Percentiles rank a stretch among this genome's conserved stretches.
Evolutionary conservation across 1,140 invertebrate genomes (phyloP).

Genomic region (Anoplolepis gracilipes): DNA sequence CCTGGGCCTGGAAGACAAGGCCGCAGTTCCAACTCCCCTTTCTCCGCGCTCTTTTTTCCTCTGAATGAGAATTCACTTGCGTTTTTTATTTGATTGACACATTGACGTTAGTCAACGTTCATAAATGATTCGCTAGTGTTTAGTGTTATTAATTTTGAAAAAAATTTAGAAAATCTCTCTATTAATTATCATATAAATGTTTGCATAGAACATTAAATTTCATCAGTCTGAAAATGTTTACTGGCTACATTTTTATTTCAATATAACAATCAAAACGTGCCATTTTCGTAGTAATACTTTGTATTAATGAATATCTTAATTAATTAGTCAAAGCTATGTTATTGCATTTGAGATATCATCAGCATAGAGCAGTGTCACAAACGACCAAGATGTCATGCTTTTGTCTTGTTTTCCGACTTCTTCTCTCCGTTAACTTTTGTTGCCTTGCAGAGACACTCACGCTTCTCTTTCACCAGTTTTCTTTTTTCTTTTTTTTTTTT

Average conservation of each 20-base stretch:
- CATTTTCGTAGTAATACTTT: too few species aligned
- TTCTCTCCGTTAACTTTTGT: slow-evolving; percentile 27
- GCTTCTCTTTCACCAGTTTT: neutral
- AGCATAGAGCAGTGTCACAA: slow-evolving; percentile 40
- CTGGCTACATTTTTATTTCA: too few species aligned
- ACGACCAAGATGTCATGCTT: slow-evolving; percentile 69
- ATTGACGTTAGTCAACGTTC: neutral
- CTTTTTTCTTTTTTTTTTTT: slow-evolving; percentile 7
- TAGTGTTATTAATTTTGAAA: neutral
- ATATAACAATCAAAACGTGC: too few species aligned
- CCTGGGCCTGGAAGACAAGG: slow-evolving; percentile 74
- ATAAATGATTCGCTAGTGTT: neutral
- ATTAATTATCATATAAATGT: neutral
- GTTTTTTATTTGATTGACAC: neutral
- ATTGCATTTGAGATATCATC: neutral
- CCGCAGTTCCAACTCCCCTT: slow-evolving; percentile 66
- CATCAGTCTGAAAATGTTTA: too few species aligned
- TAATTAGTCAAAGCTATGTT: neutral
- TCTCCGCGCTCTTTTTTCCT: slow-evolving; percentile 4
- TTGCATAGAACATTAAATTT: neutral
- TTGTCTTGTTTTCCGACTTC: slow-evolving; percentile 31
- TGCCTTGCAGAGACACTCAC: neutral
- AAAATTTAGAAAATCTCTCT: neutral
- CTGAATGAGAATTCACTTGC: slow-evolving; percentile 35
- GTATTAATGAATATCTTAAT: too few species aligned